Percentiles rank a stretch among this genome's conserved stretches.
Evolutionary conservation across 2,888 invertebrate species (phyloP).

Genomic region (Tetranychus truncatus): DNA sequence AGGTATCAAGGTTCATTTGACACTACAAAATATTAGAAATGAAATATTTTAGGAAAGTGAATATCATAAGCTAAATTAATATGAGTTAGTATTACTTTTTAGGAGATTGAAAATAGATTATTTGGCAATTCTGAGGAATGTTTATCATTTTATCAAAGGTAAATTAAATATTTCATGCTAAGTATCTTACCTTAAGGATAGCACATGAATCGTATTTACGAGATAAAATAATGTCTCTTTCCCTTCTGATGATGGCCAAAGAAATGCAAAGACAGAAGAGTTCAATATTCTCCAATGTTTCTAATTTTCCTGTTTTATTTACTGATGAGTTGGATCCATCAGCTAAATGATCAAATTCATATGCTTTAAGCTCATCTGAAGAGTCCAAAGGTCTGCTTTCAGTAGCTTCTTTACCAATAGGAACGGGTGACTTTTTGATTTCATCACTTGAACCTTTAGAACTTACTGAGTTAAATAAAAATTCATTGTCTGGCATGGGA

Average conservation of each 20-base stretch:
- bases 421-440: background rate
- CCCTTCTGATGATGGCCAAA: slow-evolving; percentile 22
- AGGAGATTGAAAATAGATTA: no score
- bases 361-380: background rate
- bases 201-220: slow-evolving; percentile 20
- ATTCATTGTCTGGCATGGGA: background rate
- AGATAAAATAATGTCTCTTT: slow-evolving; percentile 22
- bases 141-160: background rate
- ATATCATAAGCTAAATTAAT: background rate
- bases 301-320: background rate
- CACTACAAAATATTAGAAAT: no score
- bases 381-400: background rate
- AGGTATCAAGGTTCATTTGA: background rate
- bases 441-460: background rate
- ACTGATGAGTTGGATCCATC: background rate
- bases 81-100: no score
- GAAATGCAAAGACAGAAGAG: slow-evolving; percentile 20
- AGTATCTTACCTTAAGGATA: slow-evolving; percentile 20
- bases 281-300: slow-evolving; percentile 18
- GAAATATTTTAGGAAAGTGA: background rate
- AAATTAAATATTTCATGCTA: background rate
- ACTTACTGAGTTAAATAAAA: background rate
- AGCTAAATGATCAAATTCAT: background rate
- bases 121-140: no score
- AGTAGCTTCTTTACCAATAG: background rate